Evolutionary conservation across 2,113 vertebrate genomes (phyloP).

Genomic region (Numenius arquata): DNA sequence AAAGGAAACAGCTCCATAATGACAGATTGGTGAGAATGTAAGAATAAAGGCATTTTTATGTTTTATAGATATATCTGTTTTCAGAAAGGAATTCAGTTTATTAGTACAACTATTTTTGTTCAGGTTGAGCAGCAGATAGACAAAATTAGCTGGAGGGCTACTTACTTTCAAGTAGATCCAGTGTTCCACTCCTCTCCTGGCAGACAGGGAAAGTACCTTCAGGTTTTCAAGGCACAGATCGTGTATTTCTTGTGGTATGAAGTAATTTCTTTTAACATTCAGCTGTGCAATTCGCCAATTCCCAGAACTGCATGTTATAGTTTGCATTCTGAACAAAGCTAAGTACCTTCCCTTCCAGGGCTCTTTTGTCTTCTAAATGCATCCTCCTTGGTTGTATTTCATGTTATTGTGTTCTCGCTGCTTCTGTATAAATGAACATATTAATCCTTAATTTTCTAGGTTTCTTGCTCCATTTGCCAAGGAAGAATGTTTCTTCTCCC

Average conservation of each 20-base stretch:
- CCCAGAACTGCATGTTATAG: constrained; percentile 35
- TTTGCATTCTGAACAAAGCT: constrained; percentile 43
- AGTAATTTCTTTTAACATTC: constrained; percentile 38
- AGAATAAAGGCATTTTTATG: not conserved
- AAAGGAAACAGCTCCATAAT: not conserved
- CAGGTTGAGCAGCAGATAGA: not conserved
- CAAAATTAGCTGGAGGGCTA: constrained; percentile 14
- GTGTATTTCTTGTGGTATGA: constrained; percentile 13
- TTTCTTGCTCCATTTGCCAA: constrained; percentile 41
- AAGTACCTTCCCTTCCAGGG: constrained; percentile 15
- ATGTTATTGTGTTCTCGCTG: constrained; percentile 26
- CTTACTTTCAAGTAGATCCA: not conserved
- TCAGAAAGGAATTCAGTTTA: not conserved
- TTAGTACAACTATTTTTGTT: not conserved
- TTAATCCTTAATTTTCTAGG: constrained; percentile 62
- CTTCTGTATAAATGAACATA: constrained; percentile 59
- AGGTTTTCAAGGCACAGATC: constrained; percentile 11
- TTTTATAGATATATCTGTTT: not conserved
- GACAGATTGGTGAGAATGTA: not conserved
- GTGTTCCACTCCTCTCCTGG: not conserved
- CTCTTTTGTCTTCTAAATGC: constrained; percentile 51
- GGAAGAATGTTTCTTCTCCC: constrained; percentile 26
- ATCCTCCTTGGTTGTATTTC: constrained; percentile 29
- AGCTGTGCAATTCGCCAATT: constrained; percentile 5
- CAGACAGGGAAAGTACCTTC: not conserved